These are phyloP conservation scores for Siderastrea siderea DNA, from an alignment of 92 coral and sea anemone species.

Conservation along the genomic window DNA sequence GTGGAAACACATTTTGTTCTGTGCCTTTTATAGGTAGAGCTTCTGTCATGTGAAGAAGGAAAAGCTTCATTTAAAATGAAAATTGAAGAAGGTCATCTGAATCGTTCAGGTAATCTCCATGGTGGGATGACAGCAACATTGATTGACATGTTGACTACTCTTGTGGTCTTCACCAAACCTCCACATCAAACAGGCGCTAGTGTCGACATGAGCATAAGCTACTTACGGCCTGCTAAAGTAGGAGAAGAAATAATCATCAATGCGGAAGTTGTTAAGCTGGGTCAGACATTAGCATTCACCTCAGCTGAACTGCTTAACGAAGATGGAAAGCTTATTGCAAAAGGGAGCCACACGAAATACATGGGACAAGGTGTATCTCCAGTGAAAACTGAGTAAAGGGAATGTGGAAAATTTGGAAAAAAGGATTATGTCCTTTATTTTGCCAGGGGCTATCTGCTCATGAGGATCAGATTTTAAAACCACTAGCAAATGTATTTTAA, in stretches of 20 bases:
- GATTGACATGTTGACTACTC: constrained; percentile 81
- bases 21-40: constrained; percentile 61
- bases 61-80: constrained; percentile 80
- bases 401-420: background rate
- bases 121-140: constrained; percentile 94
- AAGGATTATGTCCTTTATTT: background rate
- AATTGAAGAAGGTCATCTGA: constrained; percentile 83
- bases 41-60: constrained; percentile 81
- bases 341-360: constrained; percentile 88
- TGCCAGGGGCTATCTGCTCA: background rate
- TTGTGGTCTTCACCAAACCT: constrained; percentile 60
- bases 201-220: constrained; percentile 84
- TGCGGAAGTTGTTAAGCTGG: constrained; percentile 85
- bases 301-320: constrained; percentile 81
- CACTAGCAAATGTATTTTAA: too few species aligned
- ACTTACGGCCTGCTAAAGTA: constrained; percentile 75
- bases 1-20: too few species aligned
- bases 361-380: constrained; percentile 36
- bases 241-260: constrained; percentile 88
- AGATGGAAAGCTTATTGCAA: constrained; percentile 87
- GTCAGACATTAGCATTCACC: constrained; percentile 83
- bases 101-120: constrained; percentile 80
- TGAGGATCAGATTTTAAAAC: too few species aligned
- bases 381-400: background rate
- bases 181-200: constrained; percentile 85